Evolutionary conservation across 2,888 invertebrate genomes (phyloP), one percentile per base, ranked within the genome.

Genomic region (Caprella mutica): DNA sequence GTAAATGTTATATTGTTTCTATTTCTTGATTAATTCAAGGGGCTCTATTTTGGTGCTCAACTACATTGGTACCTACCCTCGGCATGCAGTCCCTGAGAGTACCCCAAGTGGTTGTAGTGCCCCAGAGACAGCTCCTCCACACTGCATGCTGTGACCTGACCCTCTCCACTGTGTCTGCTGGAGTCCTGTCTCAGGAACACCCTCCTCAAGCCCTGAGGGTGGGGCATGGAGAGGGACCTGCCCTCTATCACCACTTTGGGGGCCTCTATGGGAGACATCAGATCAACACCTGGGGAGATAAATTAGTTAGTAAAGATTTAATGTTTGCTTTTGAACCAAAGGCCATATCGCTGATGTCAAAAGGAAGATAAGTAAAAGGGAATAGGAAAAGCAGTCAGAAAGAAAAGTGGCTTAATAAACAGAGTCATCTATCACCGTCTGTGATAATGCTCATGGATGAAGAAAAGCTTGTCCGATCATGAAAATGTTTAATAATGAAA

Each of bases 91-190:
- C 78, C 80, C 65, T 74, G 70, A 3, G 72, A 68, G 68, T 73
- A 80, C 8, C 77, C 79, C 58, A 72, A 65, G 46, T 67, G 66
- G 50, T 69, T 70, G 69, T 81, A 82, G 70, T 80, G 72, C 17
- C 72, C 70, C 38, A 80, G 67, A 2, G 78, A 80, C 27, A 78
- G 71, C 61, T 78, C 72, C 71, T 82, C 82, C 1, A 82, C 81
- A 23, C 73, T 72, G 65, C 75, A 73, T 26, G 75, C 71, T 17
- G 70, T 72, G 39, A 72, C 70, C 19, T 74, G 75, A 21, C 70
- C 71, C 12, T 67, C 67, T 4, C 65, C 63, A 26, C 56, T 56
- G 52, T 58, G 59, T 3, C 44, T 65, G 5, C 64, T 62, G 3
- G 60, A 60, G 21, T 54, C 60, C 42, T 67, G 66, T 26, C 68